Conservation (phyloP, 2,113 vertebrate species). For the Hemibagrus wyckioides region DNA sequence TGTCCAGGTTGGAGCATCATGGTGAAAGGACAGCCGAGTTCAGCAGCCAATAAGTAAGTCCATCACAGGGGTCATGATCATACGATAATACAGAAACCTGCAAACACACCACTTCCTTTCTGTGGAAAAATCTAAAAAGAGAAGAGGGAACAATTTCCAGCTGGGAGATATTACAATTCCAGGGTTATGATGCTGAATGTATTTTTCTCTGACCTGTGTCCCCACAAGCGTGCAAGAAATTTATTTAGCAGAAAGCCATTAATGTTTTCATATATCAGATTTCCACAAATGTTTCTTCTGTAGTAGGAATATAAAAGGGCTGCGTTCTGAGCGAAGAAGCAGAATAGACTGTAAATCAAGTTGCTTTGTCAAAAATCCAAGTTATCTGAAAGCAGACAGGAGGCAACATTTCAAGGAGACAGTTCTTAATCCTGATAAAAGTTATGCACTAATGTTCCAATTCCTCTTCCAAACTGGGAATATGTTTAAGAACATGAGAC, state of each 20-base stretch:
- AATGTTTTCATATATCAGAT: neutral
- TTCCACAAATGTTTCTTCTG: neutral
- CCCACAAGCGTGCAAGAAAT: neutral
- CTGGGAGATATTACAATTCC: neutral
- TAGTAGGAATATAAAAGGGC: neutral
- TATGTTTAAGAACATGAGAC: neutral
- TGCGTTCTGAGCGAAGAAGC: neutral
- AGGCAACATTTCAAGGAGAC: slow-evolving; percentile 22
- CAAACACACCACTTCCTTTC: neutral
- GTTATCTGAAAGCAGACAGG: neutral
- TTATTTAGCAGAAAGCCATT: neutral
- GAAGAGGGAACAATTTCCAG: neutral
- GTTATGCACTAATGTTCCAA: neutral
- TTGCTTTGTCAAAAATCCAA: slow-evolving; percentile 2
- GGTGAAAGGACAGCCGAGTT: slow-evolving; percentile 71
- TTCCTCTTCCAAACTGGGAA: neutral
- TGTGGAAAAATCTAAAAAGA: neutral
- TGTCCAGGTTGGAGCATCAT: slow-evolving; percentile 78
- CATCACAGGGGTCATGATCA: neutral
- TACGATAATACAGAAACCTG: neutral
- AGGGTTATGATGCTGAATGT: neutral
- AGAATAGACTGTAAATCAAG: neutral
- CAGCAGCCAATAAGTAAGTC: slow-evolving; percentile 72
- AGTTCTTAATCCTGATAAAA: neutral
- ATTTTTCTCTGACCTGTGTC: slow-evolving; percentile 2